Evolutionary conservation across 1,140 invertebrate species (phyloP).

Genomic region (Schlechtendalia chinensis): DNA sequence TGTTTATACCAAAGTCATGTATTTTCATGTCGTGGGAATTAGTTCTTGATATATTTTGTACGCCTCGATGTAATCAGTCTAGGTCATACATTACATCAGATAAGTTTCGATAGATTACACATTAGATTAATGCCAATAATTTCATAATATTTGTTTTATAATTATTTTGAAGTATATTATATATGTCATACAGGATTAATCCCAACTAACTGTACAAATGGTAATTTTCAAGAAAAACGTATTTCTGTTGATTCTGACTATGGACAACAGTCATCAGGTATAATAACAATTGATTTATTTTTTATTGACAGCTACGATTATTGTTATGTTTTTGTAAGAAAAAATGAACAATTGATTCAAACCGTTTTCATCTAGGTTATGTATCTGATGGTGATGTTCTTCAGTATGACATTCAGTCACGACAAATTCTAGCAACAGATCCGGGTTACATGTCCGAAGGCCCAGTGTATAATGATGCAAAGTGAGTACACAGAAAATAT

Average conservation of each 20-base stretch:
- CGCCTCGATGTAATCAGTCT: too few species aligned
- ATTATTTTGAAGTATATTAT: not conserved
- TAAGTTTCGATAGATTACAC: too few species aligned
- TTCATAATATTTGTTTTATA: not conserved
- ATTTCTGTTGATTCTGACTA: slow-evolving; percentile 43
- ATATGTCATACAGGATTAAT: not conserved
- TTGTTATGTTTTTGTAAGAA: slow-evolving; percentile 16
- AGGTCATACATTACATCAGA: too few species aligned
- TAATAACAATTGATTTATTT: slow-evolving; percentile 15
- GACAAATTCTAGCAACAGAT: slow-evolving; percentile 39
- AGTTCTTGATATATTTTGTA: not conserved
- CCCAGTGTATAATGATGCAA: slow-evolving; percentile 38
- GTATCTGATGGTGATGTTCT: slow-evolving; percentile 74
- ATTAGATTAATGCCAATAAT: too few species aligned
- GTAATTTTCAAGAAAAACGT: slow-evolving; percentile 46
- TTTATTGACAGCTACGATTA: not conserved
- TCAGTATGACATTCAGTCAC: slow-evolving; percentile 54
- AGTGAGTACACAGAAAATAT: not conserved
- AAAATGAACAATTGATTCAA: slow-evolving; percentile 12
- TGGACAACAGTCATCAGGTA: slow-evolving; percentile 44
- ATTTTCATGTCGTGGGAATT: not conserved
- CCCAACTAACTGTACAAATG: slow-evolving; percentile 30
- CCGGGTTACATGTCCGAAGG: slow-evolving; percentile 51
- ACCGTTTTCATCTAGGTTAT: slow-evolving; percentile 61
- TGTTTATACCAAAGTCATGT: too few species aligned